These are phyloP conservation scores for Hephaestus fuliginosus DNA, from an alignment of 2,797 vertebrate species.

Conservation along the genomic window DNA sequence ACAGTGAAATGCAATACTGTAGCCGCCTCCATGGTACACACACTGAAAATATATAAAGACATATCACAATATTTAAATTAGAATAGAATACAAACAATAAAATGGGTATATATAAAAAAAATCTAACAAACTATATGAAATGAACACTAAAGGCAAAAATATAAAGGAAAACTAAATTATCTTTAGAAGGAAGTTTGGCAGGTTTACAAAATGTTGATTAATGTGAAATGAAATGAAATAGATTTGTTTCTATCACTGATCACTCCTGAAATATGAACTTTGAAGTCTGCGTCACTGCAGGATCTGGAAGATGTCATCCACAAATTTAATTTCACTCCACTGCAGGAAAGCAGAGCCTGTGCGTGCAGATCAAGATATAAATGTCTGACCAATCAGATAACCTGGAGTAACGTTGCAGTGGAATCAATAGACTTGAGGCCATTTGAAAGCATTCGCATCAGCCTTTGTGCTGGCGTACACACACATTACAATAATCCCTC, in stretches of 20 bases:
- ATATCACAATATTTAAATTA: too few species aligned
- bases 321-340: slow-evolving; percentile 21
- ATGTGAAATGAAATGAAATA: rapidly evolving
- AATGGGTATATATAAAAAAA: too few species aligned
- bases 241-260: not conserved
- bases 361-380: slow-evolving; percentile 3
- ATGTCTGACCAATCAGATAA: slow-evolving; percentile 22
- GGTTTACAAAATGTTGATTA: not conserved
- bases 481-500: not conserved
- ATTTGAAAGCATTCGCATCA: not conserved
- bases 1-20: too few species aligned
- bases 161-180: too few species aligned
- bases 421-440: slow-evolving; percentile 17
- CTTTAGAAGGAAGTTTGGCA: not conserved
- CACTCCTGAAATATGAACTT: slow-evolving; percentile 14
- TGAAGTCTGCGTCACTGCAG: slow-evolving; percentile 20
- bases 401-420: not conserved
- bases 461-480: not conserved
- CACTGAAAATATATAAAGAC: too few species aligned
- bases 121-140: too few species aligned
- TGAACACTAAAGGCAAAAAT: too few species aligned
- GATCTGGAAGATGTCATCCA: slow-evolving; percentile 1
- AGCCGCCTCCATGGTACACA: too few species aligned
- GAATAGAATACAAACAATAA: too few species aligned
- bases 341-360: not conserved